These are phyloP conservation scores for Stomatorhinus walkeri DNA, from an alignment of 2,797 vertebrate species.

Conservation along the genomic window DNA sequence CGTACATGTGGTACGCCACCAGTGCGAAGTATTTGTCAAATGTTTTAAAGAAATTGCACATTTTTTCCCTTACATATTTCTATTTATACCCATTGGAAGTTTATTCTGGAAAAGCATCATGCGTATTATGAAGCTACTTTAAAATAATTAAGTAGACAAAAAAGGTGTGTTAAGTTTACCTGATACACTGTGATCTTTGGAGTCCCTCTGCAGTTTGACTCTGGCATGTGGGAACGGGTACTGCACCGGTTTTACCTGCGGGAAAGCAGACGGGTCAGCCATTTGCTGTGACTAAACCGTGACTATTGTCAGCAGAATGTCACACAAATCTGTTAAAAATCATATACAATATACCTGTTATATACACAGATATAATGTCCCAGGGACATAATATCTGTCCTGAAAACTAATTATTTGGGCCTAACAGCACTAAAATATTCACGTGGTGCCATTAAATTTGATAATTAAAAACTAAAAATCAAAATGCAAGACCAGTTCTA, in stretches of 20 bases:
- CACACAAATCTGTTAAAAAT: background rate
- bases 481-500: background rate
- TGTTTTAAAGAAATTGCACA: background rate
- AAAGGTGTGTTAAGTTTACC: slow-evolving; percentile 57
- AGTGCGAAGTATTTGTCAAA: background rate
- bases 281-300: background rate
- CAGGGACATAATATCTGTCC: background rate
- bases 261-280: slow-evolving; percentile 9
- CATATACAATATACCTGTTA: background rate
- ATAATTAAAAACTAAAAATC: background rate
- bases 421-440: background rate
- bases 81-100: background rate
- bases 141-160: background rate
- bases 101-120: background rate
- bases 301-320: background rate
- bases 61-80: background rate
- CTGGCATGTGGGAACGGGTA: slow-evolving; percentile 85
- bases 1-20: background rate
- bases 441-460: background rate
- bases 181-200: slow-evolving; percentile 90
- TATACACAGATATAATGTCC: background rate
- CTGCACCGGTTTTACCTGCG: slow-evolving; percentile 79
- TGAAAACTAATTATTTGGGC: background rate
- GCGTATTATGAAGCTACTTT: background rate
- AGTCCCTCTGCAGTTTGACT: slow-evolving; percentile 81